These are phyloP conservation scores for Phylloscopus whistleri DNA, from an alignment of 2,113 vertebrate species.

Conservation along the genomic window DNA sequence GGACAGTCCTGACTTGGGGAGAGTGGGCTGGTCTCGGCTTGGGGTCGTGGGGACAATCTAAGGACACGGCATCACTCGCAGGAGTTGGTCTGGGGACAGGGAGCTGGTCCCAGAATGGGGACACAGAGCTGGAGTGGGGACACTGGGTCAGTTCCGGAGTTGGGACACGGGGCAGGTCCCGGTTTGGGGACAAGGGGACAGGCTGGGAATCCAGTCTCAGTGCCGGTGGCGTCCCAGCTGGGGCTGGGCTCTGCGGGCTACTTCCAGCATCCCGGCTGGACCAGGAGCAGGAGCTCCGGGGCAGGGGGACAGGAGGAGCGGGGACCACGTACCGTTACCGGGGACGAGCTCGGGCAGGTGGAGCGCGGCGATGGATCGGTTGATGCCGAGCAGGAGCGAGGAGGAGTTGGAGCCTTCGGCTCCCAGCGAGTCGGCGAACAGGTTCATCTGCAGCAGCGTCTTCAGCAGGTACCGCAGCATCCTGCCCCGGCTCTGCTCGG, in stretches of 20 bases:
- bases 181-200: neutral
- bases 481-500: neutral
- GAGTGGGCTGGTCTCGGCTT: rapidly evolving
- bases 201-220: rapidly evolving
- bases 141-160: rapidly evolving
- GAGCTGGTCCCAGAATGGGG: neutral
- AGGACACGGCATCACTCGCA: rapidly evolving
- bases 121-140: neutral
- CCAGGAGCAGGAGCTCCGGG: neutral
- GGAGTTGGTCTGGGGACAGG: neutral
- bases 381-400: slow-evolving; percentile 79
- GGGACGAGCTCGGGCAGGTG: slow-evolving; percentile 77
- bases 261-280: neutral
- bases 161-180: neutral
- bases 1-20: neutral
- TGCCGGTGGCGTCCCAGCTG: neutral
- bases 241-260: neutral
- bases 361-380: slow-evolving; percentile 73
- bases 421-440: slow-evolving; percentile 87
- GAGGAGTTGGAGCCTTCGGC: slow-evolving; percentile 77
- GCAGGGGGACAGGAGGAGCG: neutral
- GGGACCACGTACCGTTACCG: slow-evolving; percentile 77
- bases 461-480: slow-evolving; percentile 97
- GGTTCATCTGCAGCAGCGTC: slow-evolving; percentile 95
- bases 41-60: rapidly evolving